Evolutionary conservation across 2,113 vertebrate genomes (phyloP), one percentile per base, ranked within the genome.

Genomic region (Hyperoodon ampullatus): DNA sequence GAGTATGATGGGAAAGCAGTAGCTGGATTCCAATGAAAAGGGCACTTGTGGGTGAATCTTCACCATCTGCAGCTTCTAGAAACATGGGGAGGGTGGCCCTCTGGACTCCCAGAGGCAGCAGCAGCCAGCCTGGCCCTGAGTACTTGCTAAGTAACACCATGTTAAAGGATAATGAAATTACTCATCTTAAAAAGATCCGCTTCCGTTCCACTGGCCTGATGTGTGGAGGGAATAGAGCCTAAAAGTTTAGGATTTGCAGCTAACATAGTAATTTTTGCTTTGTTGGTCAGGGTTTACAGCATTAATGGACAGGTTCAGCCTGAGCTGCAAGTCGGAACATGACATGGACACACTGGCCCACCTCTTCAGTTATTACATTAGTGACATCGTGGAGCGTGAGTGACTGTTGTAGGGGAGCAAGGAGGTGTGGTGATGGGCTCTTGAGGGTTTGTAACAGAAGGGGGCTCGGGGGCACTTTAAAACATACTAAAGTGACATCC

Each of bases 321-420:
- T 89, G 47, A 30, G 89, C 60, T 95, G 92, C 83, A 85, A 77
- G 33, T 87, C 93, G 33, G 92, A 96, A 33, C 44, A 50, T 75
- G 93, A 84, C 35, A 71, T 88, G 63, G 93, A 95, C 75, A 95
- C 78, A 72, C 65, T 90, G 77, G 84, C 70, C 81, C 85, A 66
- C 60, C 88, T 93, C 86, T 90, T 91, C 88, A 92, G 81, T 58
- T 91, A 65, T 39, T 91, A 65, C 68, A 50, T 11, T 74, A 96
- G 87, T 85, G 92, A 90, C 90, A 93, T 94, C 61, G 87, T 95
- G 91, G 81, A 95, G 96, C 92, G 85, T 96, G 94, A 96, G 98
- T 91, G 95, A 28, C 23, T 4, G 0, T 26, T 74, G 18, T 1
- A 24, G 68, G 61, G 72, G 47, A 84, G 0, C 4, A 42, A 19